Percentiles rank a stretch among this genome's conserved stretches.
Conservation (phyloP, 2,888 invertebrate species). For the Leistus spinibarbis region DNA sequence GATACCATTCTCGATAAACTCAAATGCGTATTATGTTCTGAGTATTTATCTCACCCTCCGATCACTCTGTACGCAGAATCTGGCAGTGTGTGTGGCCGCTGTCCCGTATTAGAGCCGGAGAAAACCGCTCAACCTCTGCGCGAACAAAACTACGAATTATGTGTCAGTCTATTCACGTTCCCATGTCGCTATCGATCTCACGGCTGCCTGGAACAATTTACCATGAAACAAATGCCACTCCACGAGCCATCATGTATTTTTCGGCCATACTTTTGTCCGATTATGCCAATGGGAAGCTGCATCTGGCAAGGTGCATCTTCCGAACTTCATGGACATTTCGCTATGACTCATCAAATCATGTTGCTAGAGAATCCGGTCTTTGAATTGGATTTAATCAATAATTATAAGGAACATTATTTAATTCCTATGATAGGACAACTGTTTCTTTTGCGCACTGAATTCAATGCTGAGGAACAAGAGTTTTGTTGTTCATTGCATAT, state of each 20-base stretch:
- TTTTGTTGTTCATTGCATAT: conserved; percentile 47
- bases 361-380: conserved; percentile 47
- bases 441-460: conserved; percentile 43
- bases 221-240: conserved; percentile 37
- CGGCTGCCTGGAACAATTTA: conserved; percentile 48
- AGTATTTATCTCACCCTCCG: conserved; percentile 46
- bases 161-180: conserved; percentile 46
- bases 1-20: conserved; percentile 43
- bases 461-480: conserved; percentile 36
- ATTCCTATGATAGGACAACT: conserved; percentile 47
- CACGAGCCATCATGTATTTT: conserved; percentile 49
- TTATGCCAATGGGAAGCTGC: conserved; percentile 44
- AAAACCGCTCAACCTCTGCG: conserved; percentile 42
- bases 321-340: conserved; percentile 49
- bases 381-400: conserved; percentile 50
- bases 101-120: conserved; percentile 43
- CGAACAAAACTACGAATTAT: conserved; percentile 47
- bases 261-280: conserved; percentile 45
- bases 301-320: conserved; percentile 47
- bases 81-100: conserved; percentile 49
- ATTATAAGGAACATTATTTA: conserved; percentile 49
- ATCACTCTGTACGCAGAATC: conserved; percentile 26
- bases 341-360: conserved; percentile 47
- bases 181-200: conserved; percentile 47
- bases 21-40: conserved; percentile 47